Percentiles rank a stretch among this genome's conserved stretches.
These are phyloP conservation scores for Bombus confusus DNA, from an alignment of 1,140 invertebrate genomes.

Conservation along the genomic window DNA sequence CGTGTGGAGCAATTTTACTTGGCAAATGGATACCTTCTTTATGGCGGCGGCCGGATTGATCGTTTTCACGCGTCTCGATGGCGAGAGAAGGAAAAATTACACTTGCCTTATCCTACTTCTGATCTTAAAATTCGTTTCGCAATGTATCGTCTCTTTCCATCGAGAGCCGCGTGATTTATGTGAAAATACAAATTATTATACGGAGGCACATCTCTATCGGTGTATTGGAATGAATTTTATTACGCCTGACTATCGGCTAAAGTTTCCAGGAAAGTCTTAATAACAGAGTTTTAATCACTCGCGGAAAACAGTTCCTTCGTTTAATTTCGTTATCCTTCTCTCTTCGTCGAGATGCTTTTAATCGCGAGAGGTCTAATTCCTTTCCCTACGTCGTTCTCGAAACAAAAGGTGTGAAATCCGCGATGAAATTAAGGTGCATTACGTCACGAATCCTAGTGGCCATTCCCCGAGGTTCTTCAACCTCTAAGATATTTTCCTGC, in stretches of 20 bases:
- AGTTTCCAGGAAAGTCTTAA: neutral
- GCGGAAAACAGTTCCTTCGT: no score
- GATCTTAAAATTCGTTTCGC: neutral
- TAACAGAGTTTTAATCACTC: neutral
- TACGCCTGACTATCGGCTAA: neutral
- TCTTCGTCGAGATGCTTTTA: no score
- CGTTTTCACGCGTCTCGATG: slow-evolving; percentile 1
- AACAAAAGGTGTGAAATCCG: slow-evolving; percentile 22
- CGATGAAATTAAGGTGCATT: slow-evolving; percentile 42
- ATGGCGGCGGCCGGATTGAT: neutral
- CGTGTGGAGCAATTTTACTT: slow-evolving; percentile 14
- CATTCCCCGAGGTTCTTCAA: slow-evolving; percentile 22
- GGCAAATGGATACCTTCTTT: slow-evolving; percentile 27
- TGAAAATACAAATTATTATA: no score
- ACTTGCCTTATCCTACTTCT: neutral
- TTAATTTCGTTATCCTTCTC: neutral
- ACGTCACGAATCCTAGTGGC: neutral
- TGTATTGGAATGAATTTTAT: neutral
- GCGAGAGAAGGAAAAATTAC: neutral
- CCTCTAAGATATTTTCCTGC: neutral
- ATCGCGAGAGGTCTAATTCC: neutral
- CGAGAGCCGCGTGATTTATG: neutral
- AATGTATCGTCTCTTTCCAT: neutral
- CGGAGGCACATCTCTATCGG: neutral
- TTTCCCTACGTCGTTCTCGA: neutral